Base-by-base conservation (phyloP, 2,888 invertebrate genomes). In the Eupeodes latifasciatus region DNA sequence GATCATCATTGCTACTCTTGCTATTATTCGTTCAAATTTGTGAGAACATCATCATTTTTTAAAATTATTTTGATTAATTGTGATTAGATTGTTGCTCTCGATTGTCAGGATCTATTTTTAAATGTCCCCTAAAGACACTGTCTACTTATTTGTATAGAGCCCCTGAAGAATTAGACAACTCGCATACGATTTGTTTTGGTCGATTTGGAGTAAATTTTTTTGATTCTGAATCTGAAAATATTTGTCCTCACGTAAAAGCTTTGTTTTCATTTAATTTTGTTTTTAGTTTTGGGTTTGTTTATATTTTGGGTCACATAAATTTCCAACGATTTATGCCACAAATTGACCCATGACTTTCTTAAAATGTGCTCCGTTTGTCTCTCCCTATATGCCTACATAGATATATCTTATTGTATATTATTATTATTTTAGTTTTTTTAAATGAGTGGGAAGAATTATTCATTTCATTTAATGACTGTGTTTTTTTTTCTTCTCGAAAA, bases 31-130 rank as follows among this genome's bases (percentile, higher is more conserved):
- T 59, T 69, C 81, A 51, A 88, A 88, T 78, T 81, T 81, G 69
- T 88, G 81, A 78, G 74, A 78, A 75, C 79, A 81, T 57, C 81
- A 85, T 81, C 69, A 81, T 88, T 88, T 88, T 75, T 84, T 81
- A 74, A 78, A 27, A 27, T 27, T 85, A 85, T 88, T 88, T 85
- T 85, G 88, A 88, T 88, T 88, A 75, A 85, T 88, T 88, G 81
- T 85, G 88, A 85, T 85, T 81, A 77, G 81, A 88, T 84, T 81
- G 81, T 81, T 72, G 80, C 49, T 40, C 27, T 72, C 67, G 49
- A 53, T 72, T 14, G 69, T 40, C 49, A n/a, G 10, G 5, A 16
- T 55, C 76, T 87, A 87, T 87, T 87, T 87, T 84, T 80, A 66
- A 67, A 53, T 61, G 51, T 51, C 76, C 53, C 44, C 27, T 34